phyloP scores from a whole-genome alignment of 2,888 invertebrate species.

The Dastarcus helophoroides region DNA sequence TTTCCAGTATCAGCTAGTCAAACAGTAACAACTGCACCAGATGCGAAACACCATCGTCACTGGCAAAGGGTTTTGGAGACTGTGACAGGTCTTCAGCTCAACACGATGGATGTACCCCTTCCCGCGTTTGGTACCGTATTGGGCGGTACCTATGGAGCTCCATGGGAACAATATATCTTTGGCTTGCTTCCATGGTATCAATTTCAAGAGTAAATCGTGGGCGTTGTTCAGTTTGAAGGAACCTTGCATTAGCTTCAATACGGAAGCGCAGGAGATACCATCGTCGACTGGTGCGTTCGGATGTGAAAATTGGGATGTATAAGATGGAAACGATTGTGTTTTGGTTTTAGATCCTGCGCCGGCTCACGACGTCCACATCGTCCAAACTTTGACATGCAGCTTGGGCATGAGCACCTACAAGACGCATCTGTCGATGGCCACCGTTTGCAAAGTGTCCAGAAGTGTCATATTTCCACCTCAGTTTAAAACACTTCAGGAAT shows the following conservation, averaged over 20 bases:
- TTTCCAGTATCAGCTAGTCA: too few relatives aligned
- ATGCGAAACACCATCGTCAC: constrained; percentile 47
- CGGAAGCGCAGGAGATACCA: constrained; percentile 81
- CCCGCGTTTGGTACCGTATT: constrained; percentile 67
- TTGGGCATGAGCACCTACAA: constrained; percentile 62
- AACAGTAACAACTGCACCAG: constrained; percentile 13
- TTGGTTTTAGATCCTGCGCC: constrained; percentile 18
- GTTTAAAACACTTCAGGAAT: constrained; percentile 86
- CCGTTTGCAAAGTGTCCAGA: constrained; percentile 83
- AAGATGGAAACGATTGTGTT: background rate
- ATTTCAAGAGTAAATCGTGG: constrained; percentile 93
- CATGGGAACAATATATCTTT: constrained; percentile 84
- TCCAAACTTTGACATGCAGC: constrained; percentile 82
- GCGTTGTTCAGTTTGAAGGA: constrained; percentile 88
- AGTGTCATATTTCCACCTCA: constrained; percentile 91
- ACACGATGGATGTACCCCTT: constrained; percentile 55
- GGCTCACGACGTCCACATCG: constrained; percentile 63
- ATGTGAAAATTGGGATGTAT: background rate
- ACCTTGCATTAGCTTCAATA: constrained; percentile 84
- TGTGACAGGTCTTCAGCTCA: constrained; percentile 70
- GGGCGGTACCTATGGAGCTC: constrained; percentile 80
- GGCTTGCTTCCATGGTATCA: constrained; percentile 95
- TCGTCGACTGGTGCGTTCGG: constrained; percentile 46
- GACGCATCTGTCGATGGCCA: constrained; percentile 83
- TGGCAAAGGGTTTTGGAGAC: constrained; percentile 84